phyloP scores from a whole-genome alignment of 2,797 vertebrate species.

The Loris lydekkerianus region DNA sequence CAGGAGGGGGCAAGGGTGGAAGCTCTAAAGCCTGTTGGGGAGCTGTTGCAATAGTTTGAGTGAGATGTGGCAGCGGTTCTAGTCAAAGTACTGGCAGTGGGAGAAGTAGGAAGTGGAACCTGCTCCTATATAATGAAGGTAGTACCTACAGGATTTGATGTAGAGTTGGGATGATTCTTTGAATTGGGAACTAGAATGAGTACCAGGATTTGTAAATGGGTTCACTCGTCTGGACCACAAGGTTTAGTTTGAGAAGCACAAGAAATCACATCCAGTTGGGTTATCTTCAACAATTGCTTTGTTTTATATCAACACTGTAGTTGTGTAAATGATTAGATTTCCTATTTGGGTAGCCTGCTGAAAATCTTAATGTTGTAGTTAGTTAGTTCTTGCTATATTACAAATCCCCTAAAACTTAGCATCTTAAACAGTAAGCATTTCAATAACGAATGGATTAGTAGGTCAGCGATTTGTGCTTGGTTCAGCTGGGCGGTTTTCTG shows the following conservation, averaged over 20 bases:
- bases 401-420: neutral
- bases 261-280: neutral
- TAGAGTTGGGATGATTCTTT: neutral
- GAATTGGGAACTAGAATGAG: neutral
- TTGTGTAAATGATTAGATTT: neutral
- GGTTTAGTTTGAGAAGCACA: neutral
- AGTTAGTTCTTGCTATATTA: neutral
- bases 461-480: neutral
- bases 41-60: neutral
- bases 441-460: neutral
- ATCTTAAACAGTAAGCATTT: slow-evolving; percentile 13
- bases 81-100: neutral
- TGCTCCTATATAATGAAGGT: neutral
- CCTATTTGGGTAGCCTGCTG: neutral
- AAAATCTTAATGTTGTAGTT: neutral
- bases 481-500: neutral
- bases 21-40: neutral
- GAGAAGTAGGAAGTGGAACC: neutral
- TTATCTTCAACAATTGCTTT: neutral
- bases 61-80: neutral
- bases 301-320: neutral
- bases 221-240: neutral
- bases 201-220: slow-evolving; percentile 29
- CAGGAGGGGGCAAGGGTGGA: neutral
- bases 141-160: neutral